Evolutionary conservation across 2,888 invertebrate genomes (phyloP), one percentile per base, ranked within the genome.

Genomic region (Eudasyphora cyanicolor): DNA sequence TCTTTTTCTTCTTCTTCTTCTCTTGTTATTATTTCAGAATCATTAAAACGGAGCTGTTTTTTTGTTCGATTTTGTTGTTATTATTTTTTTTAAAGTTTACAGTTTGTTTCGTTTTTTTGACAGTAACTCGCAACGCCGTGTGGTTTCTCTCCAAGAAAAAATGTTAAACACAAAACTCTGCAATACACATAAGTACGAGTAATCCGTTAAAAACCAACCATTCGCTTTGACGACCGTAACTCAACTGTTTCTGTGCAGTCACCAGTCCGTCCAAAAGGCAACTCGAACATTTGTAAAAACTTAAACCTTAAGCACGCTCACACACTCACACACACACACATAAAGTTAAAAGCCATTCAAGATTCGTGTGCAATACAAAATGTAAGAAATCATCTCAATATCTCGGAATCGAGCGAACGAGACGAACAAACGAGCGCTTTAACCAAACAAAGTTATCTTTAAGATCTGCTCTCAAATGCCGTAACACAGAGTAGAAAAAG

Each of bases 201-300:
- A 49, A 49, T 19, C 60, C 24, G 27, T 27, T 19, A 76, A 85
- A 79, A 57, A 83, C 76, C 87, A 89, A 89, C 90, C 90, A 87
- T 82, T 87, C 90, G 86, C 88, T 86, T 80, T 87, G 87, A 90
- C 88, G 87, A 82, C 87, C 86, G 86, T 87, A 88, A 89, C 89
- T 90, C 87, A 87, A 90, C 88, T 90, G 87, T 81, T 35, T 24
- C 64, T 64, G 49, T 24, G 45, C n/a, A n/a, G n/a, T n/a, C n/a
- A n/a, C n/a, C n/a, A n/a, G n/a, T n/a, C n/a, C 69, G n/a, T 71
- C 78, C 67, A 49, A 67, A 49, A 62, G 32, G 17, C 38, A 70
- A 49, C 57, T 12, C 42, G 21, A 69, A 74, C 67, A 5, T 8
- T 49, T 64, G 67, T 67, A 80, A 77, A 70, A 73, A 73, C 35